These are phyloP conservation scores for Theristus sp. DNA, from an alignment of 2,888 invertebrate species.

Conservation along the genomic window DNA sequence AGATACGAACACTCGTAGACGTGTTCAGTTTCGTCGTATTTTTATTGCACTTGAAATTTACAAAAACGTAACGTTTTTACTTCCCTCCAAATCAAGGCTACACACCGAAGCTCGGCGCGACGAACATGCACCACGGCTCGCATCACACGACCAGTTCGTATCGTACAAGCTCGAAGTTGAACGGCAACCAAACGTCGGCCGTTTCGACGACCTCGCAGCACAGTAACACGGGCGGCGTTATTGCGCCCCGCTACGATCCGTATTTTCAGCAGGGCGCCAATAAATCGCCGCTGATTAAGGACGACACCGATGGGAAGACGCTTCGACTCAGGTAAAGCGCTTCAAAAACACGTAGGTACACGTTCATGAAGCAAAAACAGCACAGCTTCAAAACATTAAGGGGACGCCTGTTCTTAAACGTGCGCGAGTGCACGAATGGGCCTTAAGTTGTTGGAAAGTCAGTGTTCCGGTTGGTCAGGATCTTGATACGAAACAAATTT, in stretches of 20 bases:
- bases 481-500: no score
- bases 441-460: no score
- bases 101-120: neutral
- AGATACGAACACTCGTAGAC: no score
- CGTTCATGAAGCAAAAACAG: no score
- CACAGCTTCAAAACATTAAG: no score
- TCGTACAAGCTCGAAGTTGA: neutral
- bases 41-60: no score
- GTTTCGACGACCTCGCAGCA: neutral
- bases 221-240: neutral
- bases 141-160: neutral
- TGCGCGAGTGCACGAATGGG: no score
- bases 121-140: neutral
- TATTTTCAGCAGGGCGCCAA: conserved; percentile 39
- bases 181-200: neutral
- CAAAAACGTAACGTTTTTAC: no score
- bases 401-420: no score
- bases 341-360: no score
- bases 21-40: no score
- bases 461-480: no score
- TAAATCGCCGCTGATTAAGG: conserved; percentile 60
- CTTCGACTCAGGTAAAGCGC: conserved; percentile 55
- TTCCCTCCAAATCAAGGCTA: neutral
- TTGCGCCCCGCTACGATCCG: conserved; percentile 24
- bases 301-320: conserved; percentile 78